phyloP scores from a whole-genome alignment of 2,113 vertebrate genomes.

The Limanda limanda region DNA sequence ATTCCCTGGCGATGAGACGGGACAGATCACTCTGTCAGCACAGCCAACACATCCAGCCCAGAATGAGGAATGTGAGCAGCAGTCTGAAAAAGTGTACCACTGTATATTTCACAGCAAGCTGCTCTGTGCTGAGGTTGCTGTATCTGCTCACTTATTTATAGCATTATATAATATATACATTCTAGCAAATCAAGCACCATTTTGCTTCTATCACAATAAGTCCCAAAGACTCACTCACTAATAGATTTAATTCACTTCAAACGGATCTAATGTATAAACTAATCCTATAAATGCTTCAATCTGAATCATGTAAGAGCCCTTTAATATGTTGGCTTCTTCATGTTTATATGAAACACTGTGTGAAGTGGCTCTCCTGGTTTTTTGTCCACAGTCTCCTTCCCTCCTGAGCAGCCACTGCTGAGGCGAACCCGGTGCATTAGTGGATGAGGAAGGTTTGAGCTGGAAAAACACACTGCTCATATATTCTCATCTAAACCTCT shows the following conservation, averaged over 20 bases:
- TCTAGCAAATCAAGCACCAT: slow-evolving; percentile 33
- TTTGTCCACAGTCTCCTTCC: slow-evolving; percentile 11
- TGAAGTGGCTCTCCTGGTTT: slow-evolving; percentile 1
- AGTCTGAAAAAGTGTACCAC: slow-evolving; percentile 36
- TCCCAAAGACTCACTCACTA: slow-evolving; percentile 23
- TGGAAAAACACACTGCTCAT: slow-evolving; percentile 43
- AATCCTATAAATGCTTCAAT: slow-evolving; percentile 4
- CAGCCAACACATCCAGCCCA: slow-evolving; percentile 52
- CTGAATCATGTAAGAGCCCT: slow-evolving; percentile 9
- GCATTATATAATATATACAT: slow-evolving; percentile 58
- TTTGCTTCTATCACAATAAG: slow-evolving; percentile 28
- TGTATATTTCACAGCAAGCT: slow-evolving; percentile 53
- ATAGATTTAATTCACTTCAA: slow-evolving; percentile 33
- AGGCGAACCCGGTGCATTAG: slow-evolving; percentile 17
- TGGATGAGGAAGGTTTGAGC: slow-evolving; percentile 3
- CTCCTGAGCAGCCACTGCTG: slow-evolving; percentile 13
- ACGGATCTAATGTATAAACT: slow-evolving; percentile 33
- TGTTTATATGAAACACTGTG: slow-evolving; percentile 26
- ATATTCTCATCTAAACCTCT: slow-evolving; percentile 49
- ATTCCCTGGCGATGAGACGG: slow-evolving; percentile 61
- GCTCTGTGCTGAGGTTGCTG: slow-evolving; percentile 34
- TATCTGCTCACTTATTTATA: slow-evolving; percentile 63
- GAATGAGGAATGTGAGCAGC: slow-evolving; percentile 51
- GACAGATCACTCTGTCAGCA: slow-evolving; percentile 68
- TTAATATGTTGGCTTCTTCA: slow-evolving; percentile 17